Conservation (phyloP, 2,113 vertebrate species). For the Megaceryle torquata region DNA sequence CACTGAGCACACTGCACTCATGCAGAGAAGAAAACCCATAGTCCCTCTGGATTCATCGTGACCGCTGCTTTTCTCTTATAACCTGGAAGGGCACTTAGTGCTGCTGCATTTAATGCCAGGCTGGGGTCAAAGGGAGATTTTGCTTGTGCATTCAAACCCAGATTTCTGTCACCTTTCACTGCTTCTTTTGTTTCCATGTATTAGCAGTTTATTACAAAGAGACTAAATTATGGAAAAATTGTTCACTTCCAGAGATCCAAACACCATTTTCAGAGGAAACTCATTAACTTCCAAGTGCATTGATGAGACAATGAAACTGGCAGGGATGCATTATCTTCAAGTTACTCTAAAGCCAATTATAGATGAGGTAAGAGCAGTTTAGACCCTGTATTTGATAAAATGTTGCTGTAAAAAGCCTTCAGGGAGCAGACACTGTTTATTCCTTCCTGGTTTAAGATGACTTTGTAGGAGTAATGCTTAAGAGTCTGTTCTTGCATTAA, state of each 20-base stretch:
- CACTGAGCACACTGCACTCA: not conserved
- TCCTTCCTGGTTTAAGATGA: not conserved
- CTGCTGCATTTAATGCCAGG: not conserved
- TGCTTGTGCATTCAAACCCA: not conserved
- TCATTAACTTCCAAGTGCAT: conserved; percentile 98
- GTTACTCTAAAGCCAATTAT: conserved; percentile 94
- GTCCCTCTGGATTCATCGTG: not conserved
- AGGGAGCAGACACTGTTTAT: not conserved
- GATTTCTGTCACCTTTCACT: not conserved
- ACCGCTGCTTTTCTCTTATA: not conserved
- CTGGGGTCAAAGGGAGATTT: not conserved
- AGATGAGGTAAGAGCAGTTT: conserved; percentile 84
- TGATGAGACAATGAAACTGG: conserved; percentile 98
- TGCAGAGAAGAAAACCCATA: not conserved
- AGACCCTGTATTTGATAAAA: not conserved
- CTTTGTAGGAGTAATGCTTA: not conserved
- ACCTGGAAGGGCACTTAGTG: not conserved
- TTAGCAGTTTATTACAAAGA: conserved; percentile 3
- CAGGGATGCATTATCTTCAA: conserved; percentile 96
- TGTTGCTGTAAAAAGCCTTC: not conserved
- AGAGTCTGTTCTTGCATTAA: not conserved
- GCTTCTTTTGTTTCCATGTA: not conserved
- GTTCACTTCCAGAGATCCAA: conserved; percentile 87
- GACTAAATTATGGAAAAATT: conserved; percentile 3
- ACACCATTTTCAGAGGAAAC: conserved; percentile 98